Percentiles rank a stretch among this genome's conserved stretches.
Evolutionary conservation across 2,113 vertebrate species (phyloP).

Genomic region (Cephalopterus ornatus): DNA sequence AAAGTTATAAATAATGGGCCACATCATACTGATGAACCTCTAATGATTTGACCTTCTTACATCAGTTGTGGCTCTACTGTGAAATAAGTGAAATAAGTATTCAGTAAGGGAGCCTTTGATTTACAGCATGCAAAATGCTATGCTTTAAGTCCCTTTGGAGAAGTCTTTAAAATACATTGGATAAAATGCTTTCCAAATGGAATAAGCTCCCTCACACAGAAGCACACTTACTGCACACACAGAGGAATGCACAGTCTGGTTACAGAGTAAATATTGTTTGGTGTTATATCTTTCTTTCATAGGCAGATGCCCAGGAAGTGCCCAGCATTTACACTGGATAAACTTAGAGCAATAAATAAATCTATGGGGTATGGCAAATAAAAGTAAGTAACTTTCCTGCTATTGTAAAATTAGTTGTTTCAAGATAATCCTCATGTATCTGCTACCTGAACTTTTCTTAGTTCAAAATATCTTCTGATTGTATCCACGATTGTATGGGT

Average conservation of each 20-base stretch:
- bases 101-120: background rate
- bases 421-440: background rate
- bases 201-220: background rate
- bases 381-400: background rate
- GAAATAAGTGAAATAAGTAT: background rate
- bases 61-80: background rate
- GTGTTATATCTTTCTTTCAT: background rate
- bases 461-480: background rate
- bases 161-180: background rate
- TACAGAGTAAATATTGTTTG: background rate
- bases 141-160: background rate
- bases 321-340: background rate
- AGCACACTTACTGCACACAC: background rate
- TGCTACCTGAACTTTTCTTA: background rate
- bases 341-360: background rate
- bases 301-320: background rate
- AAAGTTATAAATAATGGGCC: background rate
- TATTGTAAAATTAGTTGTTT: background rate
- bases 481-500: background rate
- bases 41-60: slow-evolving; percentile 12
- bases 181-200: background rate
- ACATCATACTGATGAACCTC: background rate
- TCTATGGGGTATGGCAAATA: background rate
- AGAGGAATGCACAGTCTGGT: accelerated
- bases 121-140: background rate